phyloP scores from a whole-genome alignment of 2,888 invertebrate species.

The Oconnorella tubifera region DNA sequence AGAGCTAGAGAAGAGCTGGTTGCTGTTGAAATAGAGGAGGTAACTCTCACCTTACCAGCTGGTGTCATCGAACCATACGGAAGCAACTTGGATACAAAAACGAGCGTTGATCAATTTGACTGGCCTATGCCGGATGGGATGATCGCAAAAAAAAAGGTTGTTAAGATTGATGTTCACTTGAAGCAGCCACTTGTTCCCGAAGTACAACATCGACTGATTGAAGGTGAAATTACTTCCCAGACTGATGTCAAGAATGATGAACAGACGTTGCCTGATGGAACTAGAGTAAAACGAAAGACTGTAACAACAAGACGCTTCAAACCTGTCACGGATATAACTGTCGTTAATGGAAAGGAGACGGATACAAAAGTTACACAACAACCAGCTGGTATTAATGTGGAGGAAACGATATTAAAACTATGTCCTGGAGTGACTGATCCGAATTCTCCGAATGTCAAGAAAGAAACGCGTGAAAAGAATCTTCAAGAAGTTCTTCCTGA shows the following conservation, averaged over 20 bases:
- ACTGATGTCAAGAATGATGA: constrained; percentile 16
- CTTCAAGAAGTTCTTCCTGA: constrained; percentile 17
- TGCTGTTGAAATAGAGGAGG: constrained; percentile 22
- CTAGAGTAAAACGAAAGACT: constrained; percentile 8
- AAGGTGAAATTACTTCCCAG: constrained; percentile 15
- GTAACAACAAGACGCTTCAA: constrained; percentile 22
- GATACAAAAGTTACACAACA: constrained; percentile 15
- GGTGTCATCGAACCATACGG: constrained; percentile 21
- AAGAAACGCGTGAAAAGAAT: constrained; percentile 10
- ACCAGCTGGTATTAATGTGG: constrained; percentile 15
- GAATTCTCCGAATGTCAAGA: constrained; percentile 11
- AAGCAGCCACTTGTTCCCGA: constrained; percentile 13
- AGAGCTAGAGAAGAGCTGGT: constrained; percentile 13
- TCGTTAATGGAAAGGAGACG: constrained; percentile 14
- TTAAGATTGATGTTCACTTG: constrained; percentile 17
- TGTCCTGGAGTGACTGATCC: constrained; percentile 15
- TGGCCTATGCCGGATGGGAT: constrained; percentile 11
- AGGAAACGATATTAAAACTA: constrained; percentile 16
- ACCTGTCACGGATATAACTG: constrained; percentile 18
- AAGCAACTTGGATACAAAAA: constrained; percentile 21
- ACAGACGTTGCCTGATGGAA: constrained; percentile 14
- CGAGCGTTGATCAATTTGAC: constrained; percentile 20
- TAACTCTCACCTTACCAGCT: constrained; percentile 19
- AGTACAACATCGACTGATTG: constrained; percentile 11
- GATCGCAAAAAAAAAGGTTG: constrained; percentile 19